A percentile compares a stretch with the other conserved stretches of the same genome.
Conservation (phyloP, 2,797 vertebrate species). For the Diplodus puntazzo region DNA sequence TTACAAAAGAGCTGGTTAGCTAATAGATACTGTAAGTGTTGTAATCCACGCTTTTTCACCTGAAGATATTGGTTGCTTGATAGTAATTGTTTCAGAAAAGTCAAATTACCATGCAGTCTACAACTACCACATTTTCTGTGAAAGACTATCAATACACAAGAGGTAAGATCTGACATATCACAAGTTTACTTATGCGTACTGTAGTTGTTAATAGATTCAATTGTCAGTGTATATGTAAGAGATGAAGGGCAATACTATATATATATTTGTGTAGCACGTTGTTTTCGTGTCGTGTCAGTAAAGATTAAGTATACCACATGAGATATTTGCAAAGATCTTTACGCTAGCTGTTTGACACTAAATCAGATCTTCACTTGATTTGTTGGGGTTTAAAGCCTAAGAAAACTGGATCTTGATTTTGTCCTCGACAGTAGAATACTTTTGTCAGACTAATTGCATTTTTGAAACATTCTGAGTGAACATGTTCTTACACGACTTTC, state of each 20-base stretch:
- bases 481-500: too few relatives aligned
- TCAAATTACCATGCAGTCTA: background rate
- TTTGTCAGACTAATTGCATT: background rate
- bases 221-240: too few relatives aligned
- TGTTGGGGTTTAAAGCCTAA: too few relatives aligned
- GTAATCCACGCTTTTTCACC: background rate
- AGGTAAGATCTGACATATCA: background rate
- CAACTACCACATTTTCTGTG: background rate
- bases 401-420: background rate
- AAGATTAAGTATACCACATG: background rate
- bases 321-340: too few relatives aligned
- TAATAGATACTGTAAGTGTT: background rate
- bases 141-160: background rate
- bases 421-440: background rate
- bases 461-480: too few relatives aligned
- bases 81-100: background rate
- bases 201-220: too few relatives aligned
- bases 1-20: background rate
- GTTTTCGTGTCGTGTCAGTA: background rate
- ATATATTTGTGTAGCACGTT: background rate
- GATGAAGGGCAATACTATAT: too few relatives aligned
- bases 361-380: too few relatives aligned
- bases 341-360: too few relatives aligned
- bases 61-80: background rate
- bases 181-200: background rate